Evolutionary conservation across 2,888 invertebrate species (phyloP), one percentile per base, ranked within the genome.

Genomic region (Drosophila silvestris): DNA sequence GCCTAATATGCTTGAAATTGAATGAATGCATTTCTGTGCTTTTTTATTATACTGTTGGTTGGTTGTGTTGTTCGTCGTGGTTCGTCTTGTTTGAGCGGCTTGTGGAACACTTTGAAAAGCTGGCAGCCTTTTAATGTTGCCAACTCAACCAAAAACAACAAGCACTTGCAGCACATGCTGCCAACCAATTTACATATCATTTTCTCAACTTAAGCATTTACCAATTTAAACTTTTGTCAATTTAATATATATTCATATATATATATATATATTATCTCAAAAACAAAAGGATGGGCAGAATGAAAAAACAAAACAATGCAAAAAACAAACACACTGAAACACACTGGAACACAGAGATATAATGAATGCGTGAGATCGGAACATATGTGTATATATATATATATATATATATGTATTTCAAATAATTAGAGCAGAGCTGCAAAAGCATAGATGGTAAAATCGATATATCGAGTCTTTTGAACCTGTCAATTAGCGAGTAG

Each of bases 1-100:
- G 62, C 52, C 61, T 58, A 28, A 54, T n/a, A n/a, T 58, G 33
- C 51, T 64, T 61, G 35, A 33, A 61, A 57, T 62, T 57, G n/a
- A 12, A 6, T 63, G 50, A 41, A 14, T 28, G 47, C 16, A 65
- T 56, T 77, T 81, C 81, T 39, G 39, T 51, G 50, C 12, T 37
- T 41, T n/a, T 14, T 47, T 19, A n/a, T 57, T 39, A 12, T n/a
- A 7, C 12, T 16, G 6, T 19, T 16, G 6, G 58, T 22, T 26
- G 9, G 5, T 44, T 26, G 5, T 39, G 14, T 58, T 28, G 51
- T 64, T n/a, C 50, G 73, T 69, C 44, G 5, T 22, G 10, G 64
- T 79, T 33, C 28, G 73, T 63, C n/a, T 16, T 37, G 32, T 4
- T 47, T 47, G 47, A 26, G 16, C 47, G 26, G 22, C 26, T 47